Base-by-base conservation (phyloP, 1,140 invertebrate species). In the Aporrectodea caliginosa region DNA sequence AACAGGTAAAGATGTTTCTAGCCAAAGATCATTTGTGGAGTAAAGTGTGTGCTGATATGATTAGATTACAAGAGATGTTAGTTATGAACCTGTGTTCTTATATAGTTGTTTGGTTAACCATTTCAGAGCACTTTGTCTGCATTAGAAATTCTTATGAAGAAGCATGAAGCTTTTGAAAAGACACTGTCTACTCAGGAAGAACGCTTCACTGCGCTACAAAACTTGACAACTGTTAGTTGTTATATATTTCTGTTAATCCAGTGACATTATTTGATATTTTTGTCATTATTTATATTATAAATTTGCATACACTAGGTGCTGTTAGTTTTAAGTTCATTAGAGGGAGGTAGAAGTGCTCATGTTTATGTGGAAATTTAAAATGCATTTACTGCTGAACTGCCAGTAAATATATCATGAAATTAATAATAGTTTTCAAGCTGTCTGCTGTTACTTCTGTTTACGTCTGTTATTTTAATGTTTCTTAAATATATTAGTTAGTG, bases 141-240 rank as follows among this genome's bases (percentile, higher is more conserved):
- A 88, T 97, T 99, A 72, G 97, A 99, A 89, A 97, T 96, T 88
- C 91, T 99, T 70, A 98, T 99, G 81, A 99, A 99, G 91, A 99
- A 99, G 89, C 98, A 99, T 88, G 97, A 99, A 90, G 97, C 97
- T 79, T 99, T 99, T 90, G 98, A 99, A 91, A 99, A 99, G 89
- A 97, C 97, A 16, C 96, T 97, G 76, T 92, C 94, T 81, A 97
- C 98, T 78, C 98, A 99, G 90, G 98, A 99, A 89, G 98, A 99
- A 90, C 91, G 98, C 86, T 99, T 99, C 91, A 93, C 94, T 89
- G 98, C 98, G 82, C 91, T 99, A 84, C 94, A 98, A 90, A 92
- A 97, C 88, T 92, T 98, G 86, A 99, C 98, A 83, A 99, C 96
- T 87, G 97, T 98, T 91, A 91, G 91, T 91, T 35, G 43, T 58